Conservation (phyloP, 2,797 vertebrate species). For the Phataginus tricuspis region DNA sequence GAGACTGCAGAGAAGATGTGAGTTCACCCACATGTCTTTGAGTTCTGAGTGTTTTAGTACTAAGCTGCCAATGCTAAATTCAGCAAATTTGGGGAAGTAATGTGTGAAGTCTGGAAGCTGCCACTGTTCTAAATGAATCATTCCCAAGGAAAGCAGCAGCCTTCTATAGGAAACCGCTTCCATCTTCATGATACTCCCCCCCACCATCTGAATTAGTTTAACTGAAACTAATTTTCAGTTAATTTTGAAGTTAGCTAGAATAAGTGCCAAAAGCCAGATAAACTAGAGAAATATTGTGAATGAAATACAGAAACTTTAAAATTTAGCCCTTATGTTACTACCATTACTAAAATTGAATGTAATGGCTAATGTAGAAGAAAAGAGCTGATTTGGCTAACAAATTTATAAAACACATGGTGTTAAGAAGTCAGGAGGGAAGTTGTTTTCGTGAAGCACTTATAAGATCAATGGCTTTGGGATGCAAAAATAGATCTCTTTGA, state of each 20-base stretch:
- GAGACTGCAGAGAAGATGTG: conserved; percentile 54
- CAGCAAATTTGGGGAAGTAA: conserved; percentile 73
- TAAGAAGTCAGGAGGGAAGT: background rate
- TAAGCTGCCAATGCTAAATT: conserved; percentile 69
- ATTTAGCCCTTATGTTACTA: background rate
- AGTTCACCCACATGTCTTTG: conserved; percentile 73
- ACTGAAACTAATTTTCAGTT: conserved; percentile 26
- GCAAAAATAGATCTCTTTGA: background rate
- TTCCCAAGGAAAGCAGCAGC: conserved; percentile 53
- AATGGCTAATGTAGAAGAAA: background rate
- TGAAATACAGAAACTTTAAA: conserved; percentile 48
- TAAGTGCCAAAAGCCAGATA: conserved; percentile 32
- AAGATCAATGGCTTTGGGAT: background rate
- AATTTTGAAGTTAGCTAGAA: background rate
- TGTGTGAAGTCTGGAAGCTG: conserved; percentile 70
- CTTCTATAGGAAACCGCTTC: conserved; percentile 61
- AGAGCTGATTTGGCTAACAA: background rate
- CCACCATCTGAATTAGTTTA: conserved; percentile 51
- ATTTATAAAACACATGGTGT: background rate
- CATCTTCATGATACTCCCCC: conserved; percentile 46
- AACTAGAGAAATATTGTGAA: conserved; percentile 61
- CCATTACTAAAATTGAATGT: background rate
- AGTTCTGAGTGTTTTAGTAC: conserved; percentile 73
- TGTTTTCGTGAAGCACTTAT: background rate
- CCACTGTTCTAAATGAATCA: conserved; percentile 67